phyloP scores from a whole-genome alignment of 2,888 invertebrate species.

The Drosophila limbata region DNA sequence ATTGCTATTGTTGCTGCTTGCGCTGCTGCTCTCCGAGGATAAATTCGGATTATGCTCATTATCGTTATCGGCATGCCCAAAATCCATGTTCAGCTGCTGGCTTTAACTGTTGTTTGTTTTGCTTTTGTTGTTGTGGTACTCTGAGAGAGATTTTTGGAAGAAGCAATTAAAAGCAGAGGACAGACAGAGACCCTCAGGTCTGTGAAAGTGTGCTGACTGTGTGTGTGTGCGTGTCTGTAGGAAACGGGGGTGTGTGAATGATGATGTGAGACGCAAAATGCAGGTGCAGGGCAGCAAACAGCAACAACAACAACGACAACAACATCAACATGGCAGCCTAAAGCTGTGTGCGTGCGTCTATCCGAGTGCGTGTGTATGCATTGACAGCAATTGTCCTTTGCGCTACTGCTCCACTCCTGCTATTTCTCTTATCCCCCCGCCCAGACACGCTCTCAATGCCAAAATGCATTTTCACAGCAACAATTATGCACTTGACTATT shows the following conservation, averaged over 20 bases:
- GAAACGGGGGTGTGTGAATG: conserved; percentile 23
- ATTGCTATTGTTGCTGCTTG: conserved; percentile 63
- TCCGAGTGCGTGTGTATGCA: conserved; percentile 15
- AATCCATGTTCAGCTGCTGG: conserved; percentile 48
- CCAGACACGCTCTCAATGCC: conserved; percentile 4
- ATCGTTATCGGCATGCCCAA: conserved; percentile 65
- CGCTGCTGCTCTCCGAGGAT: conserved; percentile 76
- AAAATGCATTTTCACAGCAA: conserved; percentile 36
- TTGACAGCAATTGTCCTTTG: conserved; percentile 33
- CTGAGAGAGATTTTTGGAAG: conserved; percentile 55
- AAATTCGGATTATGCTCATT: conserved; percentile 72
- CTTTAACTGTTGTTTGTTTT: conserved; percentile 28
- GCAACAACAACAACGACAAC: conserved; percentile 26
- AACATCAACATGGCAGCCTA: conserved; percentile 33
- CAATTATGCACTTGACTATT: conserved; percentile 45
- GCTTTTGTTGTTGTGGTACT: conserved; percentile 45
- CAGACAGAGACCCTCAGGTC: conserved; percentile 29
- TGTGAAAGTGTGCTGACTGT: conserved; percentile 28
- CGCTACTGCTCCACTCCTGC: conserved; percentile 11
- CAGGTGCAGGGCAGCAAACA: conserved; percentile 58
- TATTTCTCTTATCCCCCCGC: conserved; percentile 3
- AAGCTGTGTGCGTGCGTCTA: conserved; percentile 21
- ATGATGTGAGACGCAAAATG: conserved; percentile 28
- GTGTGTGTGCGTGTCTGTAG: conserved; percentile 14
- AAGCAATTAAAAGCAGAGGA: conserved; percentile 57